Percentiles rank a stretch among this genome's conserved stretches.
Evolutionary conservation across 1,140 invertebrate species (phyloP).

Genomic region (Brachystomella parvula): DNA sequence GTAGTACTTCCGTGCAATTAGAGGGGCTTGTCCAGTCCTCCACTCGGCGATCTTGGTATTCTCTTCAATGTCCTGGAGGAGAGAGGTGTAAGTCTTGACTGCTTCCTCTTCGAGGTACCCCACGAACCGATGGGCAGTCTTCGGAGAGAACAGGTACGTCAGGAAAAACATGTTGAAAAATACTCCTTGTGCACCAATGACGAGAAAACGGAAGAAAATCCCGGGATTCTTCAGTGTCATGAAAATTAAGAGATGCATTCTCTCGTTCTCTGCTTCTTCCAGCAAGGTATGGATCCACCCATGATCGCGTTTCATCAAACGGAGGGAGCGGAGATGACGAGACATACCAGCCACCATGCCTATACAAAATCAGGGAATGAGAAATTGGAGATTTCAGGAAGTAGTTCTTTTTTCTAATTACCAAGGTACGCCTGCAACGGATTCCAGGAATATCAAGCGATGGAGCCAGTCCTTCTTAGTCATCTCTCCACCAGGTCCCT

Average conservation of each 20-base stretch:
- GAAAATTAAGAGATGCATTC: conserved; percentile 47
- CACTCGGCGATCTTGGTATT: conserved; percentile 38
- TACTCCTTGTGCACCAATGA: conserved; percentile 42
- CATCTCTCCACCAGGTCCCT: conserved; percentile 27
- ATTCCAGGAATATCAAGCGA: conserved; percentile 23
- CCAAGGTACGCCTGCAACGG: conserved; percentile 20
- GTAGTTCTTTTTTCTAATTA: neutral
- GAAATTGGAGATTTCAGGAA: neutral
- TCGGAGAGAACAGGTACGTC: conserved; percentile 42
- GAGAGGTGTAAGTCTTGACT: conserved; percentile 45
- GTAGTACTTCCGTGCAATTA: conserved; percentile 44
- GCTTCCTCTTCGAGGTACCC: conserved; percentile 48
- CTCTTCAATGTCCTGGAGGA: conserved; percentile 41
- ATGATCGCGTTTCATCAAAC: conserved; percentile 44
- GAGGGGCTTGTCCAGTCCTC: conserved; percentile 41
- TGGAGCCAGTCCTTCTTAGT: conserved; percentile 21
- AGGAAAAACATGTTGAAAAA: conserved; percentile 44
- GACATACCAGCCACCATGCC: conserved; percentile 41
- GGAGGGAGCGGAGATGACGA: conserved; percentile 44
- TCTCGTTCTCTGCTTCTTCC: conserved; percentile 48
- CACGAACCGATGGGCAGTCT: conserved; percentile 46
- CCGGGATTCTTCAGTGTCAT: conserved; percentile 43
- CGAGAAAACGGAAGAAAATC: conserved; percentile 41
- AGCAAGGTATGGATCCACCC: conserved; percentile 47
- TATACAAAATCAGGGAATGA: neutral